Base-by-base conservation (phyloP, 2,888 invertebrate genomes). In the Mimachlamys varia region DNA sequence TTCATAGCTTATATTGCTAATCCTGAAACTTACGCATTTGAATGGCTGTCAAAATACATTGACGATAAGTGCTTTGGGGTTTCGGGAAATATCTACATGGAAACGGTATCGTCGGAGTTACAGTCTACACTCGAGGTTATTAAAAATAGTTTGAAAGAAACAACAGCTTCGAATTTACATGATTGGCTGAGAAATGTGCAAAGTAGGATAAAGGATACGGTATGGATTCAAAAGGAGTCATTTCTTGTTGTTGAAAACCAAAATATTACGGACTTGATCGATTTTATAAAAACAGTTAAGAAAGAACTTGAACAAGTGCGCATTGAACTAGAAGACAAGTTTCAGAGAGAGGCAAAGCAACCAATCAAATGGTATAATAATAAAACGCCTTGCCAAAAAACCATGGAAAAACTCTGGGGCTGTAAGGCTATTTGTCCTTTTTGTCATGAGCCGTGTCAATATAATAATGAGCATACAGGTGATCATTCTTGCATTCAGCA, bases 401-500 rank as follows among this genome's bases (percentile, higher is more conserved):
- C 89, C 12, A 89, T 91, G 44, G 50, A 91, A 0, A 17, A 33
- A 10, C 33, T 91, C 5, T 91, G 90, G 90, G 90, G 90, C 19
- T 91, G 90, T 38, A 37, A 55, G 49, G 89, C 27, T 55, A 38
- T 22, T 44, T 91, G 90, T 62, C 88, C 88, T 4, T 91, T 88
- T n/a, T 91, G 90, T 44, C 17, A 49, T 44, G 90, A 91, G 19
- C 90, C 90, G 7, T 91, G 90, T 89, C 33, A 89, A 19, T 33
- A 13, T 33, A 33, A 33, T 76, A 62, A 55, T 33, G 0, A 10
- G 4, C 22, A 27, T 3, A 38, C 7, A 0, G n/a, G 33, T 17
- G 19, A 44, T 17, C 90, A 91, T 44, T 38, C 87, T 12, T 91
- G 90, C 62, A 55, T 91, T 33, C 90, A 91, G 55, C 90, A 91